Evolutionary conservation across 2,888 invertebrate genomes (phyloP), one percentile per base, ranked within the genome.

Genomic region (Aproaerema taeniolella): DNA sequence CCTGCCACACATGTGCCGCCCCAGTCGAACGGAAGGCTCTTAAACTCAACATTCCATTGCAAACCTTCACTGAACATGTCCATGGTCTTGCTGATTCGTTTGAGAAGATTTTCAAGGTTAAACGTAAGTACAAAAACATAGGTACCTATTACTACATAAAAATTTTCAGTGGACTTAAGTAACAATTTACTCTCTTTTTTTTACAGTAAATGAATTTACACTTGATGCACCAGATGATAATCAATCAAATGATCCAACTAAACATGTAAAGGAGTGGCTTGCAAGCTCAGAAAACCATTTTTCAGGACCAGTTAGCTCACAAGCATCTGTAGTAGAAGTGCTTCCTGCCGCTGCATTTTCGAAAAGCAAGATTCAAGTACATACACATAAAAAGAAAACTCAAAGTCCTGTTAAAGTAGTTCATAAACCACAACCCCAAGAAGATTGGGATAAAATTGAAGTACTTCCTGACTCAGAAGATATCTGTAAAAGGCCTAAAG

Each of bases 401-500:
- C 44, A 28, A 29, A 64, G 47, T 41, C 59, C 67, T 28, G 41
- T 50, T 31, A 69, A 69, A 53, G 50, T 67, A 32, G 45, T 67
- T 33, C 55, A 59, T 60, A 49, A 61, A 2, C 56, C 61, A 42
- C 55, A 56, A 45, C 53, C 66, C 39, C 81, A 83, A 62, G 71
- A 74, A 54, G 81, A 82, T 54, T 83, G 79, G 82, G 82, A 85
- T 45, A 79, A 77, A 60, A 85, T 86, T 51, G 83, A 85, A 59
- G 47, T 47, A 38, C 50, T 82, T 42, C 65, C 72, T 31, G 74
- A 76, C 37, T 48, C 58, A 41, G 73, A 76, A 47, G 58, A 59
- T 30, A 45, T 47, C 51, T 46, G 37, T n/a, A 2, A 30, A 9
- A 58, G 55, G 46, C 55, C 59, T 43, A 69, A 69, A 46, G 61